phyloP scores from a whole-genome alignment of 1,140 invertebrate genomes.

The Ceratoteleas bidentatus region DNA sequence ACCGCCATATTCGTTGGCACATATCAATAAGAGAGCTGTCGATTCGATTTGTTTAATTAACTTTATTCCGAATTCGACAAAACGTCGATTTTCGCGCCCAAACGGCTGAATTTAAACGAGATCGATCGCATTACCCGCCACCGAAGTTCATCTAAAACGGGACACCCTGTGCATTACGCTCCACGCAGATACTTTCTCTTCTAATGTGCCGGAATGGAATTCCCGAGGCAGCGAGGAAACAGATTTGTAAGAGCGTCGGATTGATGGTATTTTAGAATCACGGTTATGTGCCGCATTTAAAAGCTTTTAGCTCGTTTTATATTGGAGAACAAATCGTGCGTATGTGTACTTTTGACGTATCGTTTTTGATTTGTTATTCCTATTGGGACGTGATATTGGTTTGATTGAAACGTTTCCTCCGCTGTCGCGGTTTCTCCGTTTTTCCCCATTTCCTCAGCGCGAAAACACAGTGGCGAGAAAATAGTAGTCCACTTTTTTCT shows the following conservation, averaged over 20 bases:
- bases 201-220: constrained; percentile 41
- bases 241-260: constrained; percentile 35
- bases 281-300: constrained; percentile 40
- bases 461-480: too few relatives aligned
- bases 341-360: constrained; percentile 20
- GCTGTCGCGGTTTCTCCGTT: neutral
- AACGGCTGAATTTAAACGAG: neutral
- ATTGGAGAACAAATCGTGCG: constrained; percentile 19
- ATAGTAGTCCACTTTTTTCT: constrained; percentile 27
- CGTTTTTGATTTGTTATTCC: constrained; percentile 36
- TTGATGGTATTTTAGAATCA: constrained; percentile 37
- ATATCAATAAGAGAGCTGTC: too few relatives aligned
- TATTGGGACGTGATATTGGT: neutral
- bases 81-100: neutral
- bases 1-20: too few relatives aligned
- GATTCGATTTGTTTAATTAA: too few relatives aligned
- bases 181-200: constrained; percentile 5
- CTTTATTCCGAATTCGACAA: neutral
- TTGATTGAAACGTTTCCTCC: constrained; percentile 1
- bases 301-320: constrained; percentile 40
- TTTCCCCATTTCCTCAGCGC: neutral
- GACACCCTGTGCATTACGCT: constrained; percentile 8
- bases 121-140: too few relatives aligned
- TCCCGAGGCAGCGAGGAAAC: constrained; percentile 32
- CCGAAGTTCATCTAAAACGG: neutral